phyloP scores from a whole-genome alignment of 2,888 invertebrate species.

The Nymphalis urticae region DNA sequence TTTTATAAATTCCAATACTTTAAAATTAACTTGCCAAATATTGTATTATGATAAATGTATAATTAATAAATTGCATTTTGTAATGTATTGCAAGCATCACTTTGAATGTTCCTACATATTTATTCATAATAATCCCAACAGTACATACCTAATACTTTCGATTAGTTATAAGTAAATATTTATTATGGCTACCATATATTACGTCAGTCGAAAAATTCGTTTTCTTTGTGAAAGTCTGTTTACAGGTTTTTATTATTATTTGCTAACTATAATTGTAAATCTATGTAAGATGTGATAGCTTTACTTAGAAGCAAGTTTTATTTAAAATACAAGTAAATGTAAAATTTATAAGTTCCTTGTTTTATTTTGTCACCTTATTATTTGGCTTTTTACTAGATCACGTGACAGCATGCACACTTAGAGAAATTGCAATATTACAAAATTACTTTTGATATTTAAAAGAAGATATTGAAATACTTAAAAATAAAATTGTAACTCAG shows the following conservation, averaged over 20 bases:
- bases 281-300: conserved; percentile 79
- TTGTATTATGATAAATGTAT: conserved; percentile 55
- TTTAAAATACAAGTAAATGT: conserved; percentile 76
- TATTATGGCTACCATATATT: conserved; percentile 56
- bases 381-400: conserved; percentile 59
- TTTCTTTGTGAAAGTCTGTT: conserved; percentile 70
- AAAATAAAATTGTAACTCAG: too few relatives aligned
- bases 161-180: conserved; percentile 63
- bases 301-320: conserved; percentile 77
- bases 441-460: too few relatives aligned
- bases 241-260: conserved; percentile 71
- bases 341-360: conserved; percentile 65
- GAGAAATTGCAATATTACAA: neutral
- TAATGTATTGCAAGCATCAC: conserved; percentile 56
- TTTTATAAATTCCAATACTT: conserved; percentile 50
- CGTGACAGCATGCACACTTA: conserved; percentile 55
- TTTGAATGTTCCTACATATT: conserved; percentile 69
- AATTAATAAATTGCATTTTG: conserved; percentile 53
- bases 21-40: conserved; percentile 63
- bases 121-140: conserved; percentile 45
- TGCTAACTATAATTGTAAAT: conserved; percentile 61
- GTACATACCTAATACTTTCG: conserved; percentile 46
- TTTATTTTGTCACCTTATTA: conserved; percentile 69
- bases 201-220: conserved; percentile 48
- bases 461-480: too few relatives aligned